Evolutionary conservation across 2,113 vertebrate species (phyloP), one percentile per base, ranked within the genome.

Genomic region (Centropus unirufus): DNA sequence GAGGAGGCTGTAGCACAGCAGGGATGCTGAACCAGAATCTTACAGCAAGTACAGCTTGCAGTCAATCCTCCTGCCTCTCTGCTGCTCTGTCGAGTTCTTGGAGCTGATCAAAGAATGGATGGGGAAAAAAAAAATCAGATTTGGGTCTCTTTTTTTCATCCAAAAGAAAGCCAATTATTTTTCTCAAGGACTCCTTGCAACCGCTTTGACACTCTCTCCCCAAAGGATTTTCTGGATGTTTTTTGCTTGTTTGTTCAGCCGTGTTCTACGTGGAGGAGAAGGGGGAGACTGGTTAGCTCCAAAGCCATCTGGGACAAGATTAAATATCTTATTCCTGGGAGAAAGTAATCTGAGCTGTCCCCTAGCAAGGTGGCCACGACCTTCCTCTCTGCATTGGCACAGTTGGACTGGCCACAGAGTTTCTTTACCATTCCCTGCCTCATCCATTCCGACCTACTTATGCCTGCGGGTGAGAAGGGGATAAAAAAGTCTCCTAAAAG

Each of bases 101-200:
- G 66, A 88, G 52, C 55, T 92, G 85, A 94, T 95, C 82, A 92
- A 94, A 95, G 85, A 90, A 78, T 52, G 63, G 10, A 83, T 51
- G 24, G 30, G 22, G 70, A 1, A 2, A 57, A 52, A 2, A 57
- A 52, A 51, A 72, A 46, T 77, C 36, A 69, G 79, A 70, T 88
- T 70, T 91, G 34, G 29, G 39, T 72, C 34, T 90, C 51, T 77
- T 87, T 85, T 87, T 87, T 84, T 72, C 16, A 66, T 79, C 62
- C 68, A n/a, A 66, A 95, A 92, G 75, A 70, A 95, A 83, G 83
- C 23, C 86, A 95, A 67, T 94, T 96, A 92, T 95, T 95, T 96
- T 92, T 94, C 64, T 92, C 73, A 92, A 95, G 88, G 68, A 81
- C 51, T 96, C 29, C 68, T 92, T 89, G 90, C 32, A 90, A 82